Percentiles rank a stretch among this genome's conserved stretches.
Evolutionary conservation across 2,797 vertebrate genomes (phyloP).

Genomic region (Ataeniobius toweri): DNA sequence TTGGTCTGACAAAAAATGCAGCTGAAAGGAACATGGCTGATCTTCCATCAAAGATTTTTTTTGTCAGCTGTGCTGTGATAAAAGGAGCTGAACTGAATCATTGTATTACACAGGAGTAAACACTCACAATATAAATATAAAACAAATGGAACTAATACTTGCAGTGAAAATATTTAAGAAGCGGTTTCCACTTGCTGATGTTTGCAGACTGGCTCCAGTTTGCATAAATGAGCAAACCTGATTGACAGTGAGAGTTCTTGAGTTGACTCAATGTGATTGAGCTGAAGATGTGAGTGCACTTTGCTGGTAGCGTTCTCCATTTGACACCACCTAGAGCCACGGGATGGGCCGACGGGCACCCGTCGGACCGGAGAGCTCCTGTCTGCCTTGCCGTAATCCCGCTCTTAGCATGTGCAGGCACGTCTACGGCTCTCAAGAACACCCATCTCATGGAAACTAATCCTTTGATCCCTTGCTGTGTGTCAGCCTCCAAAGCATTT

Average conservation of each 20-base stretch:
- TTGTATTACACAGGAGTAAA: neutral
- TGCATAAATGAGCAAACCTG: slow-evolving; percentile 51
- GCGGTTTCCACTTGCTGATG: slow-evolving; percentile 7
- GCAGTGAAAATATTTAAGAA: slow-evolving; percentile 18
- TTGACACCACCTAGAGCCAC: slow-evolving; percentile 66
- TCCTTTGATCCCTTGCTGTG: slow-evolving; percentile 78
- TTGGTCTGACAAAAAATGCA: slow-evolving; percentile 39
- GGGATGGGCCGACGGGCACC: slow-evolving; percentile 46
- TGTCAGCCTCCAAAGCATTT: slow-evolving; percentile 77
- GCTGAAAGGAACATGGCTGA: slow-evolving; percentile 30
- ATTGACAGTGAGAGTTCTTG: slow-evolving; percentile 38
- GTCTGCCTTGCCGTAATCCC: slow-evolving; percentile 76
- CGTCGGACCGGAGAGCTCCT: slow-evolving; percentile 50
- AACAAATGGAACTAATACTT: slow-evolving; percentile 7
- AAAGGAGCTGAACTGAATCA: slow-evolving; percentile 5
- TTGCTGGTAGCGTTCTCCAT: slow-evolving; percentile 58
- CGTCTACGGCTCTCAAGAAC: slow-evolving; percentile 68
- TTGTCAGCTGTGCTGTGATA: neutral
- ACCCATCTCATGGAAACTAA: slow-evolving; percentile 78
- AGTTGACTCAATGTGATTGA: slow-evolving; percentile 81
- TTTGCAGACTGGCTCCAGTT: slow-evolving; percentile 42
- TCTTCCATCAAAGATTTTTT: slow-evolving; percentile 34
- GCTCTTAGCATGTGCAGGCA: slow-evolving; percentile 82
- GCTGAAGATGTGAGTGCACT: slow-evolving; percentile 64
- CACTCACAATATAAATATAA: slow-evolving; percentile 4